phyloP scores from a whole-genome alignment of 2,113 vertebrate genomes.

The Cromileptes altivelis region DNA sequence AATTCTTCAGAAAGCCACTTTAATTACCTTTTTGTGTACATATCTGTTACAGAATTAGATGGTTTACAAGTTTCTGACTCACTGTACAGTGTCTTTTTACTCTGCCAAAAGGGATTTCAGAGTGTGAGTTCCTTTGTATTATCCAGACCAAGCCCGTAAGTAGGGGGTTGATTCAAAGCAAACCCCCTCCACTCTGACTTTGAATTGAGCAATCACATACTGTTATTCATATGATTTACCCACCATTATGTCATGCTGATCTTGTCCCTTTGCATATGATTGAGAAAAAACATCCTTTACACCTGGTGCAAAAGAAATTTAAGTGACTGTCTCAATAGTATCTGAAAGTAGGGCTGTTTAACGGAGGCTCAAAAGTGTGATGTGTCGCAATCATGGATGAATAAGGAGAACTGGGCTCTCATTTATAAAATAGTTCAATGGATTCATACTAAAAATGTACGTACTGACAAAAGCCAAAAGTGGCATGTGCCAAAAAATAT shows the following conservation, averaged over 20 bases:
- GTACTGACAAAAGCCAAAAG: too few species aligned
- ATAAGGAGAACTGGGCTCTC: too few species aligned
- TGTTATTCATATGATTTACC: slow-evolving; percentile 18
- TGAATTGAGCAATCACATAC: slow-evolving; percentile 42
- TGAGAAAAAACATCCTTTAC: background rate
- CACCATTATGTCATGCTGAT: background rate
- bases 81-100: background rate
- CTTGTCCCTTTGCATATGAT: background rate
- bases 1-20: slow-evolving; percentile 26
- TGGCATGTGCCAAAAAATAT: too few species aligned
- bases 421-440: too few species aligned
- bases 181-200: background rate
- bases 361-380: too few species aligned
- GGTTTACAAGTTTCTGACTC: slow-evolving; percentile 20
- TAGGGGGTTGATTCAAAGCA: slow-evolving; percentile 53
- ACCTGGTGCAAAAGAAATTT: background rate
- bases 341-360: background rate
- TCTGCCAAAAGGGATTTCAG: slow-evolving; percentile 17
- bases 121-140: background rate
- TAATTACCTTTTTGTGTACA: slow-evolving; percentile 21
- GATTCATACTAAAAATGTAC: too few species aligned
- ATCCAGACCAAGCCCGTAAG: slow-evolving; percentile 11
- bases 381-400: too few species aligned
- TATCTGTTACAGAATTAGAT: slow-evolving; percentile 27
- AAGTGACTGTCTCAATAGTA: background rate